Evolutionary conservation across 2,113 vertebrate species (phyloP).

Genomic region (Grammomys dolichurus): DNA sequence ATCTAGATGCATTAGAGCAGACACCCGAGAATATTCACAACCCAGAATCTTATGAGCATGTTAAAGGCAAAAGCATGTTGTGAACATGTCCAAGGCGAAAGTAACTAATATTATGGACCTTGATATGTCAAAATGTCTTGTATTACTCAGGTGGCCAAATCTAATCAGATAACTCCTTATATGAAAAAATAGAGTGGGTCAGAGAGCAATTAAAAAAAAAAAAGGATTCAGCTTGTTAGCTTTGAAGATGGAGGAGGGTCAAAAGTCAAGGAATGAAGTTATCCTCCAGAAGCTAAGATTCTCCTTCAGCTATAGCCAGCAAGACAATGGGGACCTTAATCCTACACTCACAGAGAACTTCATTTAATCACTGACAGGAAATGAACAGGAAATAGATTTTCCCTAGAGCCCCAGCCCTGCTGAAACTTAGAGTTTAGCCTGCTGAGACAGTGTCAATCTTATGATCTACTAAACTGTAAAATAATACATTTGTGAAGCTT

Average conservation of each 20-base stretch:
- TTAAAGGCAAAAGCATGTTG: not conserved
- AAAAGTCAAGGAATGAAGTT: not conserved
- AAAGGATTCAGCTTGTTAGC: not conserved
- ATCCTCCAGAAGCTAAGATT: not conserved
- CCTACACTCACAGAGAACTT: not conserved
- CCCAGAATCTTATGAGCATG: not conserved
- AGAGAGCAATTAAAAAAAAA: not conserved
- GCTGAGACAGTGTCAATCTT: not conserved
- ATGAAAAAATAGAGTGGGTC: not conserved
- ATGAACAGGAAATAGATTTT: not conserved
- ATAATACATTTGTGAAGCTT: constrained; percentile 32
- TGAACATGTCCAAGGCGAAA: not conserved
- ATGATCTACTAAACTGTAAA: not conserved
- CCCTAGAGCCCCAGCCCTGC: not conserved
- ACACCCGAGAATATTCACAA: not conserved
- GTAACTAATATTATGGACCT: not conserved
- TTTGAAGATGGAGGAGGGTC: not conserved
- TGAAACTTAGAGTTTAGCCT: constrained; percentile 25
- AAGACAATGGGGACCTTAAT: not conserved
- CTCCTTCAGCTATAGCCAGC: not conserved
- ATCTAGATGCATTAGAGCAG: not conserved
- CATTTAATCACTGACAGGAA: not conserved
- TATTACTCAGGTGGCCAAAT: not conserved
- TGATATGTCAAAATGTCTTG: not conserved
- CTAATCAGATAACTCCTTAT: constrained; percentile 37